Percentiles rank a stretch among this genome's conserved stretches.
phyloP scores from a whole-genome alignment of 2,113 vertebrate genomes.

The Corvus cornix region DNA sequence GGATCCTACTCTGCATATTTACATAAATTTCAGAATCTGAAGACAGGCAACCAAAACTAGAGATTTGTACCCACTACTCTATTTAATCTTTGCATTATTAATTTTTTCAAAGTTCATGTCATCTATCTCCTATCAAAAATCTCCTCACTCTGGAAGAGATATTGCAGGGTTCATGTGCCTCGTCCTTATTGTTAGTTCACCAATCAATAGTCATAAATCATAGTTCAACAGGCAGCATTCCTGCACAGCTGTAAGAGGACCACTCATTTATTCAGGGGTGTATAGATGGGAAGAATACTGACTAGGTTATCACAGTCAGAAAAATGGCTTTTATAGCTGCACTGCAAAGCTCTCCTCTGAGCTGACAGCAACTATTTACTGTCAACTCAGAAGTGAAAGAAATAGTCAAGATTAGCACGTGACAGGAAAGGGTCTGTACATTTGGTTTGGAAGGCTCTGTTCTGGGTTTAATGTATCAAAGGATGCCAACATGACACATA shows the following conservation, averaged over 20 bases:
- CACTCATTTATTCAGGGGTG: not conserved
- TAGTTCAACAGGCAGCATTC: not conserved
- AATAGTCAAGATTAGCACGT: not conserved
- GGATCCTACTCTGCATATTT: not conserved
- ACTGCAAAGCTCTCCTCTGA: not conserved
- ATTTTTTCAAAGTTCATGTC: not conserved
- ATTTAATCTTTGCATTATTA: not conserved
- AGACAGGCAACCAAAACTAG: not conserved
- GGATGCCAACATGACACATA: fast-evolving
- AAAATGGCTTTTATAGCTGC: not conserved
- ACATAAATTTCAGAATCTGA: not conserved
- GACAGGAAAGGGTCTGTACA: not conserved
- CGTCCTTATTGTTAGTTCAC: not conserved
- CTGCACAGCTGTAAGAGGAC: not conserved
- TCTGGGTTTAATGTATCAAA: not conserved
- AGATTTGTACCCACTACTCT: not conserved
- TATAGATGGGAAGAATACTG: not conserved
- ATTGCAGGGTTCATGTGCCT: not conserved
- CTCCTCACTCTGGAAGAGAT: not conserved
- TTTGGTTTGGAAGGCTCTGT: not conserved
- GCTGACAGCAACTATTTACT: not conserved
- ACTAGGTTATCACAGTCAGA: not conserved
- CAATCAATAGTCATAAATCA: not conserved
- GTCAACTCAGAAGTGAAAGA: not conserved
- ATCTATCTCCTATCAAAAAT: not conserved